Conservation (phyloP, 2,888 invertebrate genomes). For the Shargacucullia verbasci region DNA sequence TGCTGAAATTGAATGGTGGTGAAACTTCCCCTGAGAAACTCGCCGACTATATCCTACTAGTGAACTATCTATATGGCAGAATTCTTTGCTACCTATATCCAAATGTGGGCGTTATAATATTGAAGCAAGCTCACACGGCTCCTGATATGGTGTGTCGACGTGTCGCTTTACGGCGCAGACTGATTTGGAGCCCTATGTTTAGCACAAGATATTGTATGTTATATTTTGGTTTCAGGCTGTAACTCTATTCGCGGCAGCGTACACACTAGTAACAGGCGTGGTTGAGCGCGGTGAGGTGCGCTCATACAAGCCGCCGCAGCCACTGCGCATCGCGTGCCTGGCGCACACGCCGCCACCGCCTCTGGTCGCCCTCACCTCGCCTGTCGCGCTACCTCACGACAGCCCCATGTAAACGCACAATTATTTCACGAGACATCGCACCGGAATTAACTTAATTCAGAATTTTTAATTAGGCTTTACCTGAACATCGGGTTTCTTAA, state of each 20-base stretch:
- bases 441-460: conserved; percentile 10
- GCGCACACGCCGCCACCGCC: conserved; percentile 50
- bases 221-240: conserved; percentile 66
- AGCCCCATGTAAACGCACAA: conserved; percentile 19
- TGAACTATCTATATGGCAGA: too few relatives aligned
- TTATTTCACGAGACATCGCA: not conserved
- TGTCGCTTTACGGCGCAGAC: too few relatives aligned
- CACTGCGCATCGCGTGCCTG: conserved; percentile 72
- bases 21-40: too few relatives aligned
- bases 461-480: not conserved
- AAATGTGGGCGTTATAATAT: too few relatives aligned
- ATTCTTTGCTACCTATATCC: too few relatives aligned
- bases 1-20: too few relatives aligned
- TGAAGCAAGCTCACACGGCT: too few relatives aligned
- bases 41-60: too few relatives aligned
- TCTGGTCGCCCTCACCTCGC: conserved; percentile 52
- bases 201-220: not conserved
- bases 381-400: conserved; percentile 30
- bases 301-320: conserved; percentile 57
- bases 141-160: too few relatives aligned
- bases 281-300: conserved; percentile 64
- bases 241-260: conserved; percentile 76
- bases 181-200: not conserved
- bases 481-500: too few relatives aligned
- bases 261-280: conserved; percentile 70